Evolutionary conservation across 2,113 vertebrate species (phyloP).

Genomic region (Symphodus melops): DNA sequence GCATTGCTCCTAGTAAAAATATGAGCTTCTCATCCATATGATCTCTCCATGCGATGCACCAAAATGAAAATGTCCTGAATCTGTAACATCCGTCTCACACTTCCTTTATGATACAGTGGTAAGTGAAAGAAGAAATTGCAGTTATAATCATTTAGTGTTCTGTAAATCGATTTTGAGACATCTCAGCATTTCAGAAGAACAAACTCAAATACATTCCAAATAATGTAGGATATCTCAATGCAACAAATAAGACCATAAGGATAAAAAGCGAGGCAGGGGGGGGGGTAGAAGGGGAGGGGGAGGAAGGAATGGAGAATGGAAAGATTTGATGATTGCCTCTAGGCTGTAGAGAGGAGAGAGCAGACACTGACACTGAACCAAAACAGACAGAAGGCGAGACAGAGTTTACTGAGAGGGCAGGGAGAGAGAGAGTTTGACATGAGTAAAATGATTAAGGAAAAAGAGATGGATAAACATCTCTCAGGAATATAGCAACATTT

Average conservation of each 20-base stretch:
- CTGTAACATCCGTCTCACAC: too few species aligned
- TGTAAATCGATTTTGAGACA: background rate
- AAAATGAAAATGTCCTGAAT: too few species aligned
- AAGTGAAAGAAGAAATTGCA: background rate
- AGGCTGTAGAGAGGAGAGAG: conserved; percentile 26
- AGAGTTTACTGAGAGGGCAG: conserved; percentile 4
- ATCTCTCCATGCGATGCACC: too few species aligned
- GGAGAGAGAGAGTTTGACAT: conserved; percentile 1
- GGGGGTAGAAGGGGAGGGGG: background rate
- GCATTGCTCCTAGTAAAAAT: too few species aligned
- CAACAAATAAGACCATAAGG: background rate
- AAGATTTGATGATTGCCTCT: conserved; percentile 13
- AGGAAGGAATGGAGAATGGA: background rate
- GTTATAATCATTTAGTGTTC: background rate
- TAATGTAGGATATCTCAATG: background rate
- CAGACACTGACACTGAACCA: conserved; percentile 31
- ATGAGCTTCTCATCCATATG: too few species aligned
- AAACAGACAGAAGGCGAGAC: conserved; percentile 14
- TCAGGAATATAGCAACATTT: background rate
- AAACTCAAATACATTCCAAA: background rate
- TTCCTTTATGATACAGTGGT: background rate
- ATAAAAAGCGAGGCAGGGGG: background rate
- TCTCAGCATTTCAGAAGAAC: too few species aligned
- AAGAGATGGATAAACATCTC: conserved; percentile 10
- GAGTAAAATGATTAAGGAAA: conserved; percentile 4